These are phyloP conservation scores for Ammodytes dubius DNA, from an alignment of 2,113 vertebrate species.

Conservation along the genomic window DNA sequence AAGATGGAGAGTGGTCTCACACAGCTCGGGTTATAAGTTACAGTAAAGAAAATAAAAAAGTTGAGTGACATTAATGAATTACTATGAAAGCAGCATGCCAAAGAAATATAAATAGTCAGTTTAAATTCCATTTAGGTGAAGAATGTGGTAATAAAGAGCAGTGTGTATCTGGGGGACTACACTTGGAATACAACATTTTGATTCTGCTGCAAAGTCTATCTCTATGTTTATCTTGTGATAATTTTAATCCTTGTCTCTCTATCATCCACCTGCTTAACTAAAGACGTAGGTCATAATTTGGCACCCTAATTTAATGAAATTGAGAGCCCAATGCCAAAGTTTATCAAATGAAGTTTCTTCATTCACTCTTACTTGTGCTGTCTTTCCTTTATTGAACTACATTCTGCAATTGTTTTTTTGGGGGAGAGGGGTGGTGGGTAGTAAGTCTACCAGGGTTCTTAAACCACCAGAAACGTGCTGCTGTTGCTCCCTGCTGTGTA, in stretches of 20 bases:
- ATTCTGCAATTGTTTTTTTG: neutral
- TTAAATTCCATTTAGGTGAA: neutral
- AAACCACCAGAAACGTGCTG: slow-evolving; percentile 12
- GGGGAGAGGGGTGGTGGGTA: neutral
- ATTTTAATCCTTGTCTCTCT: too few species aligned
- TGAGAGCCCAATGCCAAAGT: neutral
- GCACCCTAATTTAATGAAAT: neutral
- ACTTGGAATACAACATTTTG: neutral
- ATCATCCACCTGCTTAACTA: neutral
- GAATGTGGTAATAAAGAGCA: too few species aligned
- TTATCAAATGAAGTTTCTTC: neutral
- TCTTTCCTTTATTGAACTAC: neutral
- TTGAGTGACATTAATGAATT: neutral
- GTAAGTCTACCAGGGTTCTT: neutral
- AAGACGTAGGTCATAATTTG: neutral
- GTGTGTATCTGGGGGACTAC: neutral
- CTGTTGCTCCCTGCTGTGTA: slow-evolving; percentile 12
- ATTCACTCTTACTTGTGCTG: neutral
- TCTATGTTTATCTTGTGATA: neutral
- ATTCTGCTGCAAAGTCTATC: neutral
- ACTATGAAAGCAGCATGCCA: neutral
- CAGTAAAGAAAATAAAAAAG: neutral
- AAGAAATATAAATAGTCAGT: neutral
- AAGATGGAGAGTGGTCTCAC: slow-evolving; percentile 9
- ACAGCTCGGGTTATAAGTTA: neutral